Conservation (phyloP, 2,888 invertebrate genomes). For the Zaprionus lineosus region DNA sequence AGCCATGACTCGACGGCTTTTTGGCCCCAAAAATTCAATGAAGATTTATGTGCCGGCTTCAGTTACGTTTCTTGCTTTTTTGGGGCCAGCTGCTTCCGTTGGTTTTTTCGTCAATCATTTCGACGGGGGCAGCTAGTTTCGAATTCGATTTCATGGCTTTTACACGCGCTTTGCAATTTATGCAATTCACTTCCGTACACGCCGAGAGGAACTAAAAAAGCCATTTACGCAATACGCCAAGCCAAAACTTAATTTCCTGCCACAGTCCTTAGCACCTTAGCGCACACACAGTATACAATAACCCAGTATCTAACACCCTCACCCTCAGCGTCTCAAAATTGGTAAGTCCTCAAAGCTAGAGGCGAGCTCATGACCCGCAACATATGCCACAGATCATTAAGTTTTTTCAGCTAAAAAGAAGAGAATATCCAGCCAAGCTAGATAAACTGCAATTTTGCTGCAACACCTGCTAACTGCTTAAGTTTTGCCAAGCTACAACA, state of each 20-base stretch:
- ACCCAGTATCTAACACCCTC: no score
- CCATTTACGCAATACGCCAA: slow-evolving; percentile 76
- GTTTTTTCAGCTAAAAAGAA: slow-evolving; percentile 38
- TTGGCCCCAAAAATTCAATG: slow-evolving; percentile 56
- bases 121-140: slow-evolving; percentile 58
- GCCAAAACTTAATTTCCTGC: slow-evolving; percentile 74
- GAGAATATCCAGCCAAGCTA: slow-evolving; percentile 36
- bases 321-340: no score
- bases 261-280: slow-evolving; percentile 6
- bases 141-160: slow-evolving; percentile 76
- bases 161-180: slow-evolving; percentile 76
- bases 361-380: slow-evolving; percentile 60
- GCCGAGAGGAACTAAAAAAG: slow-evolving; percentile 63
- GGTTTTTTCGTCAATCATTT: slow-evolving; percentile 71
- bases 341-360: slow-evolving; percentile 3
- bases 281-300: no score
- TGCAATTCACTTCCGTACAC: slow-evolving; percentile 71
- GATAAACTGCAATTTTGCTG: slow-evolving; percentile 76
- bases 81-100: slow-evolving; percentile 51
- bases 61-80: slow-evolving; percentile 49
- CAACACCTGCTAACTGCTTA: slow-evolving; percentile 75
- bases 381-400: slow-evolving; percentile 77
- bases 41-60: slow-evolving; percentile 71
- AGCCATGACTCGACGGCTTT: slow-evolving; percentile 68
- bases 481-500: slow-evolving; percentile 61